Evolutionary conservation across 2,113 vertebrate genomes (phyloP).

Genomic region (Acinonyx jubatus): DNA sequence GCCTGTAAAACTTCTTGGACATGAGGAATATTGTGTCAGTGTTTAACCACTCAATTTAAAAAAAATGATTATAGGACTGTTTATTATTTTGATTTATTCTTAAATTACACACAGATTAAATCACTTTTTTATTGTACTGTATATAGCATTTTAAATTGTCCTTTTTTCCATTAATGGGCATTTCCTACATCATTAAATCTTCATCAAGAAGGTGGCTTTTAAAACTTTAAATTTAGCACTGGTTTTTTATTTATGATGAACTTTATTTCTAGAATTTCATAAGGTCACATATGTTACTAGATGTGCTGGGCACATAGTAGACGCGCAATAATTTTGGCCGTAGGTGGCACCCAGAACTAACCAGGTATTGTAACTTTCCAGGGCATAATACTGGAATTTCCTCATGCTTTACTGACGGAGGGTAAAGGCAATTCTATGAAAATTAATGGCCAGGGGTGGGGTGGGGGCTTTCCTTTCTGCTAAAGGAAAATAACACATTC

Average conservation of each 20-base stretch:
- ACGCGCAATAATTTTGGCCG: background rate
- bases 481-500: slow-evolving; percentile 70
- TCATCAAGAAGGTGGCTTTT: background rate
- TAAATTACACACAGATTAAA: background rate
- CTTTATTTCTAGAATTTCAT: background rate
- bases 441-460: background rate
- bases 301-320: too few relatives aligned
- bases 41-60: slow-evolving; percentile 27
- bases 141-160: background rate
- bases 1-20: background rate
- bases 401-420: background rate
- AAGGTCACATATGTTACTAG: background rate
- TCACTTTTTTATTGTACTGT: background rate
- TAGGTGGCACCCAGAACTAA: background rate
- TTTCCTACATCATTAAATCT: background rate
- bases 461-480: slow-evolving; percentile 28
- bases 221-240: background rate
- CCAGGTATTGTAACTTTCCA: slow-evolving; percentile 47
- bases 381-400: slow-evolving; percentile 36
- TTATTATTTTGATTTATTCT: slow-evolving; percentile 5
- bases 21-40: background rate
- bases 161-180: background rate
- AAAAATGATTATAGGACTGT: background rate
- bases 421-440: slow-evolving; percentile 1
- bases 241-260: background rate